Conservation (phyloP, 1,140 invertebrate species). For the Charaxes varanes region DNA sequence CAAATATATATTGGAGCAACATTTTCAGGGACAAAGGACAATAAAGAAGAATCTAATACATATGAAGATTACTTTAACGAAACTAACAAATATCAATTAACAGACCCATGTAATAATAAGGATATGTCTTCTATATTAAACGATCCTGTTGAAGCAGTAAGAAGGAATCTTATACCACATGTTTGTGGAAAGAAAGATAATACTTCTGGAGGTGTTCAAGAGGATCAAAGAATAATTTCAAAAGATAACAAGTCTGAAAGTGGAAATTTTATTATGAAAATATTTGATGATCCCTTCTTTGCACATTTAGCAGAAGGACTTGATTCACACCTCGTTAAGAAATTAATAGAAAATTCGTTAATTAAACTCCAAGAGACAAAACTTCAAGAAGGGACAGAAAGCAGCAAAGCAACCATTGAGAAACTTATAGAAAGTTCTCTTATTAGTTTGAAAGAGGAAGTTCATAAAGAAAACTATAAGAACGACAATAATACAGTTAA, state of each 20-base stretch:
- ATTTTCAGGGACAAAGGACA: conserved; percentile 36
- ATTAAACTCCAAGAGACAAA: conserved; percentile 76
- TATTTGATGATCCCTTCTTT: conserved; percentile 77
- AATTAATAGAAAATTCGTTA: conserved; percentile 79
- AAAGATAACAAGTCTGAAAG: conserved; percentile 37
- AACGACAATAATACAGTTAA: conserved; percentile 27
- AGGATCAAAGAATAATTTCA: conserved; percentile 6
- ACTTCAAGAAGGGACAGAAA: conserved; percentile 70
- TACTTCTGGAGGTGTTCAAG: conserved; percentile 8
- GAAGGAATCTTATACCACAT: conserved; percentile 81
- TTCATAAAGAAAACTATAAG: conserved; percentile 53
- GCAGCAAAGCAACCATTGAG: conserved; percentile 76
- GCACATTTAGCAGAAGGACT: conserved; percentile 76
- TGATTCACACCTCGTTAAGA: conserved; percentile 75
- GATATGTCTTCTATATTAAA: conserved; percentile 75
- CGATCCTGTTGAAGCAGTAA: conserved; percentile 82
- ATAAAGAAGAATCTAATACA: conserved; percentile 44
- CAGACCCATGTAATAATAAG: conserved; percentile 28
- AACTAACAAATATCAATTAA: conserved; percentile 30
- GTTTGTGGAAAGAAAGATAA: conserved; percentile 77
- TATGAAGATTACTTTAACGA: conserved; percentile 60
- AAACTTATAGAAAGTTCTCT: conserved; percentile 76
- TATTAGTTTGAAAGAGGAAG: conserved; percentile 70
- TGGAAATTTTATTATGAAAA: conserved; percentile 72
- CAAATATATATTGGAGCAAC: conserved; percentile 70